phyloP scores from a whole-genome alignment of 1,140 invertebrate species.

The Drosophila melanogaster region DNA sequence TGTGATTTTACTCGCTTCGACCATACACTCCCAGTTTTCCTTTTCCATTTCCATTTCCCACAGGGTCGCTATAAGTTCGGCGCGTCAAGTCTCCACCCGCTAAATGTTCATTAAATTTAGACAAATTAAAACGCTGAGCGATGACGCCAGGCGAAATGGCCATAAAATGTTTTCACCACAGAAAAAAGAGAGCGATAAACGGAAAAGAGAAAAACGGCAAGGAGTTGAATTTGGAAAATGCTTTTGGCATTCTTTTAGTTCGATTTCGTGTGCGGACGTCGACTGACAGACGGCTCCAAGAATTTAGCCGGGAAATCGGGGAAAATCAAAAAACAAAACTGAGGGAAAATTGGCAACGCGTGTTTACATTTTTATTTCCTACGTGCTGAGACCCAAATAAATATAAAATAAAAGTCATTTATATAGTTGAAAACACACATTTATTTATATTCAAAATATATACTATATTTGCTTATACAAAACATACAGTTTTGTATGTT shows the following conservation, averaged over 20 bases:
- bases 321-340: slow-evolving; percentile 9
- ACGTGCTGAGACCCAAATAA: slow-evolving; percentile 24
- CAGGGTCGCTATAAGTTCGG: slow-evolving; percentile 5
- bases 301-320: slow-evolving; percentile 34
- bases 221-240: slow-evolving; percentile 75
- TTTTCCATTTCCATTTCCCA: background rate
- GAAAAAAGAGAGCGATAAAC: slow-evolving; percentile 22
- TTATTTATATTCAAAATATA: slow-evolving; percentile 16
- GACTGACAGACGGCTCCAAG: slow-evolving; percentile 58
- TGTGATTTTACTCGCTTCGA: slow-evolving; percentile 18
- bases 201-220: slow-evolving; percentile 46
- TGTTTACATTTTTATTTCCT: slow-evolving; percentile 52
- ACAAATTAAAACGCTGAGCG: slow-evolving; percentile 62
- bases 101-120: slow-evolving; percentile 75
- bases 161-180: slow-evolving; percentile 38
- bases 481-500: slow-evolving; percentile 25
- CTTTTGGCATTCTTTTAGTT: slow-evolving; percentile 75
- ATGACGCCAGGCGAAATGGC: slow-evolving; percentile 60
- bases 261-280: slow-evolving; percentile 68
- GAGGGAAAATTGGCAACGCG: slow-evolving; percentile 31
- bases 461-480: background rate
- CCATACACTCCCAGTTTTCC: slow-evolving; percentile 11
- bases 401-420: slow-evolving; percentile 60
- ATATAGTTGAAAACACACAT: slow-evolving; percentile 22
- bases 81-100: slow-evolving; percentile 22